Conservation (phyloP, 2,888 invertebrate species). For the Cenopis cana region DNA sequence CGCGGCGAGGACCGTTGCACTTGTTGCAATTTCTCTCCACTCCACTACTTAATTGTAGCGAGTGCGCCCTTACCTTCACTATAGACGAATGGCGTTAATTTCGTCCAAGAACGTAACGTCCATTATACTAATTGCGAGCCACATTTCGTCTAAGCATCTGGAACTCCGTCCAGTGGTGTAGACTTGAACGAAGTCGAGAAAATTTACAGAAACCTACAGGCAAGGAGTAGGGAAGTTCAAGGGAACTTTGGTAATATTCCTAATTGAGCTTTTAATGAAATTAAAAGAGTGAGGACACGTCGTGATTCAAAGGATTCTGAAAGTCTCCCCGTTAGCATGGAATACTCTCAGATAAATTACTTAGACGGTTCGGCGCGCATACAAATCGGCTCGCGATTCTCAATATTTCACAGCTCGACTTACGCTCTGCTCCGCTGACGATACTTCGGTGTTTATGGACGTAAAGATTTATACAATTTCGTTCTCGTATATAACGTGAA, state of each 20-base stretch:
- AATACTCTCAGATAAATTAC: slow-evolving; percentile 82
- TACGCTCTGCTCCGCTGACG: slow-evolving; percentile 50
- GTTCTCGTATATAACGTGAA: slow-evolving; percentile 5
- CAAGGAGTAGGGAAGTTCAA: slow-evolving; percentile 77
- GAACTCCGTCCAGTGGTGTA: slow-evolving; percentile 73
- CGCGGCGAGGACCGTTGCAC: slow-evolving; percentile 72
- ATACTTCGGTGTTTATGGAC: slow-evolving; percentile 28
- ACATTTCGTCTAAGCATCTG: slow-evolving; percentile 81
- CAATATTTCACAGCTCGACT: slow-evolving; percentile 79
- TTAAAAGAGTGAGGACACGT: slow-evolving; percentile 80
- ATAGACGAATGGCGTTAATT: slow-evolving; percentile 80
- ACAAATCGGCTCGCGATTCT: slow-evolving; percentile 77
- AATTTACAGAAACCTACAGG: slow-evolving; percentile 73
- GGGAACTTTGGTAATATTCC: slow-evolving; percentile 79
- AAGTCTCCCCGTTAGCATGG: slow-evolving; percentile 68
- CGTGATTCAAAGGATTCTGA: slow-evolving; percentile 66
- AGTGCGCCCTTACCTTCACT: slow-evolving; percentile 73
- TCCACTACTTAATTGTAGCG: slow-evolving; percentile 76
- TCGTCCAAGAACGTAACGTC: slow-evolving; percentile 74
- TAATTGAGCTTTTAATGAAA: slow-evolving; percentile 85
- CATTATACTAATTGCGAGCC: slow-evolving; percentile 84
- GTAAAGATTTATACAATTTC: slow-evolving; percentile 21
- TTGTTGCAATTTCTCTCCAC: slow-evolving; percentile 81
- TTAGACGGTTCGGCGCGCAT: slow-evolving; percentile 75
- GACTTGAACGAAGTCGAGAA: slow-evolving; percentile 77